Conservation (phyloP, 2,888 invertebrate species). For the Zootermopsis nevadensis region DNA sequence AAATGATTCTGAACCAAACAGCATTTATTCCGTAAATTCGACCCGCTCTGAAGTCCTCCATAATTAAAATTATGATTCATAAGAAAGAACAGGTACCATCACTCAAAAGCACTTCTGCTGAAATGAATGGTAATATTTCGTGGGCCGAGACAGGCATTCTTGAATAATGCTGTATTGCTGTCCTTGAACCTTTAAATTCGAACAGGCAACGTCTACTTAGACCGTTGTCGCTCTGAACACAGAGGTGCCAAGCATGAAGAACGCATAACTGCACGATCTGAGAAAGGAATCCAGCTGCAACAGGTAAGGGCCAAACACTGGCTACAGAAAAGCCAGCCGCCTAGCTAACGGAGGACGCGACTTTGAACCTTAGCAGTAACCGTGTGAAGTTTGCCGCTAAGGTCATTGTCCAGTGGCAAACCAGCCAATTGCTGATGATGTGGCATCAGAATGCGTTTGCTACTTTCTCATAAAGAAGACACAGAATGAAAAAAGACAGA, state of each 20-base stretch:
- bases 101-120: no score
- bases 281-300: slow-evolving; percentile 39
- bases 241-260: slow-evolving; percentile 15
- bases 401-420: slow-evolving; percentile 49
- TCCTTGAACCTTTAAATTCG: neutral
- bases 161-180: no score
- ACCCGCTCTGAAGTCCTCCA: no score
- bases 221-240: slow-evolving; percentile 9
- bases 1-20: no score
- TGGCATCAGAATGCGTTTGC: slow-evolving; percentile 40
- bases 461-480: slow-evolving; percentile 35
- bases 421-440: slow-evolving; percentile 37
- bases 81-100: no score
- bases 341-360: slow-evolving; percentile 37
- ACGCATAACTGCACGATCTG: slow-evolving; percentile 27
- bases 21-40: no score
- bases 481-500: neutral
- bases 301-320: slow-evolving; percentile 27
- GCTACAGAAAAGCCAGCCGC: slow-evolving; percentile 31
- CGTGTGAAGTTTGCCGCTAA: slow-evolving; percentile 47
- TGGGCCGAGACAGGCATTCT: no score
- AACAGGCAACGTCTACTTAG: neutral
- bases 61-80: no score
- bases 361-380: slow-evolving; percentile 42
- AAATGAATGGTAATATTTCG: no score